These are phyloP conservation scores for Halcyon senegalensis DNA, from an alignment of 2,113 vertebrate species.

Conservation along the genomic window DNA sequence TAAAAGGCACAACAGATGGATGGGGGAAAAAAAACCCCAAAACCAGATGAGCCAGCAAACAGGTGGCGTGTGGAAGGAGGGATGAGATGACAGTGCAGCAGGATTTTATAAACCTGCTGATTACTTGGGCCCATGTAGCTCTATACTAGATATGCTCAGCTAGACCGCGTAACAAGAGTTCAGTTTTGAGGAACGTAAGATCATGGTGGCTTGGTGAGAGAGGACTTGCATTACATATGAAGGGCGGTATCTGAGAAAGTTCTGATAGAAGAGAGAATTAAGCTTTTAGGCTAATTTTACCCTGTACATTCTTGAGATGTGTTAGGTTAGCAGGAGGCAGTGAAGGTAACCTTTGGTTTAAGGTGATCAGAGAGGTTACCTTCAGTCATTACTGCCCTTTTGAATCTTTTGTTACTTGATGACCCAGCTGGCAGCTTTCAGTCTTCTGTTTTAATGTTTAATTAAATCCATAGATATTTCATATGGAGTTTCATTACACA, in stretches of 20 bases:
- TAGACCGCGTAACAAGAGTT: background rate
- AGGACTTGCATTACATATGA: background rate
- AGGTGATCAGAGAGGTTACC: background rate
- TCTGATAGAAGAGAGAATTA: background rate
- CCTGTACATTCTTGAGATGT: background rate
- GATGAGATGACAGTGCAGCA: background rate
- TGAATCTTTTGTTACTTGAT: background rate
- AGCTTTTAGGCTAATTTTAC: background rate
- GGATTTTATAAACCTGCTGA: background rate
- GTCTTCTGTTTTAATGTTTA: background rate
- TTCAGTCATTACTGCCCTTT: background rate
- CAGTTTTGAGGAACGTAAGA: background rate
- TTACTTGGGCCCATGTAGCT: background rate
- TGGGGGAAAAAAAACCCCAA: background rate
- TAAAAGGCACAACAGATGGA: background rate
- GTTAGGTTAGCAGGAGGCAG: background rate
- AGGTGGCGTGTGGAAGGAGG: background rate
- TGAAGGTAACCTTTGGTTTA: background rate
- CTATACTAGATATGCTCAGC: background rate
- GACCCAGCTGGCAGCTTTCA: background rate
- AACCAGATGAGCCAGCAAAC: background rate
- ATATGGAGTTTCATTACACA: background rate
- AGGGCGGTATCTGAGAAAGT: background rate
- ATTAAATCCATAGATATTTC: background rate
- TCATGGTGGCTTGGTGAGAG: background rate